A percentile compares a stretch with the other conserved stretches of the same genome.
phyloP scores from a whole-genome alignment of 2,888 invertebrate genomes.

The Pseudoips prasinana region DNA sequence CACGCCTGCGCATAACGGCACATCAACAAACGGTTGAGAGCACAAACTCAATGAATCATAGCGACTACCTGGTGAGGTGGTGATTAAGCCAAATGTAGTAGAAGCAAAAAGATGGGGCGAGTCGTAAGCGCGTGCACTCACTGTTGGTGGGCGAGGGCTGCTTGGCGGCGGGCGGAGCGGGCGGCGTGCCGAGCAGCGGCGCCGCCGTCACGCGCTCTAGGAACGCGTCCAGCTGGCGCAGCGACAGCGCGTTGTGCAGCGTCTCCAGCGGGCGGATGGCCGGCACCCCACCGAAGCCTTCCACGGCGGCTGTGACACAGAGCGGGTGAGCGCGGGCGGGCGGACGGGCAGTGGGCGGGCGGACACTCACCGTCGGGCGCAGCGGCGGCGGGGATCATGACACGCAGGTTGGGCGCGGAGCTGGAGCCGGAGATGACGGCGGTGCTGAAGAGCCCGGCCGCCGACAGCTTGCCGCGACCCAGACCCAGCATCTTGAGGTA shows the following conservation, averaged over 20 bases:
- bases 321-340: neutral
- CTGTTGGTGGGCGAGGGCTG: slow-evolving; percentile 70
- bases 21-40: neutral
- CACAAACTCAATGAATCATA: too few relatives aligned
- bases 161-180: slow-evolving; percentile 83
- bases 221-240: slow-evolving; percentile 94
- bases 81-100: too few relatives aligned
- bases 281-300: slow-evolving; percentile 95
- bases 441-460: slow-evolving; percentile 96
- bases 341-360: neutral
- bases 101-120: too few relatives aligned
- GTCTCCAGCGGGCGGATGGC: slow-evolving; percentile 98
- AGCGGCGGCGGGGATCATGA: slow-evolving; percentile 90
- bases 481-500: slow-evolving; percentile 95
- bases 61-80: too few relatives aligned
- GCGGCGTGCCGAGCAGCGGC: slow-evolving; percentile 87
- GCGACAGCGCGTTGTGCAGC: slow-evolving; percentile 96
- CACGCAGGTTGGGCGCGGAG: slow-evolving; percentile 94
- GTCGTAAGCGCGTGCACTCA: too few relatives aligned
- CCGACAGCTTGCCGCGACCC: slow-evolving; percentile 83
- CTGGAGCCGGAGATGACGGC: slow-evolving; percentile 97
- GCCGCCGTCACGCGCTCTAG: slow-evolving; percentile 92
- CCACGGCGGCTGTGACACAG: slow-evolving; percentile 82
- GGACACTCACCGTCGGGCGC: slow-evolving; percentile 86
- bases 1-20: slow-evolving; percentile 51